Percentiles rank a stretch among this genome's conserved stretches.
These are phyloP conservation scores for Drosophila subobscura DNA, from an alignment of 1,140 invertebrate species.

Conservation along the genomic window DNA sequence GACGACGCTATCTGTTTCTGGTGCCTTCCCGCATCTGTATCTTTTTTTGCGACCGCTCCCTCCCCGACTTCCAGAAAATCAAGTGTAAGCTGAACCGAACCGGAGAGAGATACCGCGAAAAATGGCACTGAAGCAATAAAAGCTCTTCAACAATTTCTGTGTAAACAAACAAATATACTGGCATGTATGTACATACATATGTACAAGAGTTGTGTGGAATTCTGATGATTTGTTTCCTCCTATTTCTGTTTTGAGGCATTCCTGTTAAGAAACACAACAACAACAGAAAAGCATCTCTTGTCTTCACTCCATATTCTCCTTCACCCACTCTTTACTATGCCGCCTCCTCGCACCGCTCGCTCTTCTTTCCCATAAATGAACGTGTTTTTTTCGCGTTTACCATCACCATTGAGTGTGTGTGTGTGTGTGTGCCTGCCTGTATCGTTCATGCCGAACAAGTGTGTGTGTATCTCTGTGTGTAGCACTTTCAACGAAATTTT, in stretches of 20 bases:
- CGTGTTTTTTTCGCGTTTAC: conserved; percentile 31
- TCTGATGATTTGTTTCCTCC: conserved; percentile 34
- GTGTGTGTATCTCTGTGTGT: not conserved
- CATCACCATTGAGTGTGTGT: not conserved
- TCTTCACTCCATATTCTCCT: conserved; percentile 1
- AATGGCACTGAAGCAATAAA: conserved; percentile 1
- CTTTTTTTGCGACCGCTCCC: not conserved
- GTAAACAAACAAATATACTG: not conserved
- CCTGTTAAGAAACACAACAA: conserved; percentile 5
- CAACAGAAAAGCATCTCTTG: conserved; percentile 1
- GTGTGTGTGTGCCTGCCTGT: not conserved
- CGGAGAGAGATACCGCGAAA: conserved; percentile 18
- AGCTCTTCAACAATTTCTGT: too few species aligned
- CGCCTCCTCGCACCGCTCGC: too few species aligned
- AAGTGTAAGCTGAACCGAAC: conserved; percentile 13
- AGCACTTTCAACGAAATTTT: conserved; percentile 69
- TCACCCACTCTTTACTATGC: not conserved
- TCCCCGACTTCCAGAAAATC: conserved; percentile 19
- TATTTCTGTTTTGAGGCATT: conserved; percentile 40
- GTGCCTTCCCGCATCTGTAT: conserved; percentile 6
- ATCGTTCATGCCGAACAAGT: not conserved
- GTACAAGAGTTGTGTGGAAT: conserved; percentile 24
- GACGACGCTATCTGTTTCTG: conserved; percentile 1
- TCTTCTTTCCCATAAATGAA: conserved; percentile 37
- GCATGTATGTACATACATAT: conserved; percentile 4